Evolutionary conservation across 1,140 invertebrate genomes (phyloP).

Genomic region (Hetaerina americana): DNA sequence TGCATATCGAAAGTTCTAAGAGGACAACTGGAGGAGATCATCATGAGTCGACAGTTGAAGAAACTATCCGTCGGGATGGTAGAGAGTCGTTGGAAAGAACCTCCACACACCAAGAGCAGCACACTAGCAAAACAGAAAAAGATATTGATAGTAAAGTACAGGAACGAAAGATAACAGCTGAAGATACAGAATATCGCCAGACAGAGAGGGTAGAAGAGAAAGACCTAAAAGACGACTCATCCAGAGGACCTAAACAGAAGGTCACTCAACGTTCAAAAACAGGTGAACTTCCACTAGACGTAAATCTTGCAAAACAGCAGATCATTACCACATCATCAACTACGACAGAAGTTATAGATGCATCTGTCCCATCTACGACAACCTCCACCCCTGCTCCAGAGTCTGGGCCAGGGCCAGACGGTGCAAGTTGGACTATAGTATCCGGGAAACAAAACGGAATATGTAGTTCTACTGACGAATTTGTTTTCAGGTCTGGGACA

Average conservation of each 20-base stretch:
- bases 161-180: neutral
- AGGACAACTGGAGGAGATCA: neutral
- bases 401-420: neutral
- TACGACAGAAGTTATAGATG: neutral
- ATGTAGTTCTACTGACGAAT: neutral
- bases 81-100: too few relatives aligned
- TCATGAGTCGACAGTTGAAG: neutral
- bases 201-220: neutral
- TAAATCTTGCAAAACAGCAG: neutral
- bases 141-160: neutral
- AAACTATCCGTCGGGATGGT: neutral
- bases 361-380: neutral
- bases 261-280: neutral
- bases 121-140: neutral
- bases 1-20: neutral
- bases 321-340: too few relatives aligned
- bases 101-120: neutral
- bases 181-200: neutral
- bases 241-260: neutral
- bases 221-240: neutral
- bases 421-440: neutral
- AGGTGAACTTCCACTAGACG: neutral
- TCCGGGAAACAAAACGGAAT: neutral
- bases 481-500: neutral
- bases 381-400: neutral